Evolutionary conservation across 2,888 invertebrate species (phyloP).

Genomic region (Lasioglossum morio): DNA sequence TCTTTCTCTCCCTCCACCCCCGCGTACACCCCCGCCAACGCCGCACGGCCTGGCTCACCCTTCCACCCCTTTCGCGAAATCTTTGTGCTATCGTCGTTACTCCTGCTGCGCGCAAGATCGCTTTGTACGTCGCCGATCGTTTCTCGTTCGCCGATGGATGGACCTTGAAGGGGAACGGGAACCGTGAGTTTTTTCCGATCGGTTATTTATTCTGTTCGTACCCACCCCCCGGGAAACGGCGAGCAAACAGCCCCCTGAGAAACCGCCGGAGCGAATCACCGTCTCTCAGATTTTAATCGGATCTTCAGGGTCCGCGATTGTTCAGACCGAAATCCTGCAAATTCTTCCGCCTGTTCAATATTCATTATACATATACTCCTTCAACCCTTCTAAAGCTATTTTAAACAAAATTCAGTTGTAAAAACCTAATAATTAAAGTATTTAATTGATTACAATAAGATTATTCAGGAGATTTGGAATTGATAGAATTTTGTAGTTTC

Average conservation of each 20-base stretch:
- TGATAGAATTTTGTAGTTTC: neutral
- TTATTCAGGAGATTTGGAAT: no score
- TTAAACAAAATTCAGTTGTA: no score
- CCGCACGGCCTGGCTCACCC: conserved; percentile 13
- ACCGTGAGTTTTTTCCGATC: neutral
- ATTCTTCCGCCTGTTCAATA: neutral
- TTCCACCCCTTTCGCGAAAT: conserved; percentile 65
- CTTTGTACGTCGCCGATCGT: conserved; percentile 66
- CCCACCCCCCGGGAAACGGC: neutral
- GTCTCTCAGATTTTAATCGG: neutral
- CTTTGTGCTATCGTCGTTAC: conserved; percentile 66
- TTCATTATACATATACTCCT: neutral
- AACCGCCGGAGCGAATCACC: neutral
- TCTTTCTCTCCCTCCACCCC: conserved; percentile 63
- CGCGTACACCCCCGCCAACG: conserved; percentile 40
- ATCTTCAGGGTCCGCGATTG: neutral
- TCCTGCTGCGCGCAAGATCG: conserved; percentile 56
- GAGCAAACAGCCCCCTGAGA: neutral
- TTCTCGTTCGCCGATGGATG: conserved; percentile 59
- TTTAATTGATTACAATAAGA: no score
- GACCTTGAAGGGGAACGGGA: conserved; percentile 35
- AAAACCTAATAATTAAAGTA: no score
- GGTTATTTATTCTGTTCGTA: neutral
- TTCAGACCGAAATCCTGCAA: neutral
- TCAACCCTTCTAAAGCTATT: neutral